Evolutionary conservation across 1,140 invertebrate species (phyloP).

Genomic region (Sycophila sp.): DNA sequence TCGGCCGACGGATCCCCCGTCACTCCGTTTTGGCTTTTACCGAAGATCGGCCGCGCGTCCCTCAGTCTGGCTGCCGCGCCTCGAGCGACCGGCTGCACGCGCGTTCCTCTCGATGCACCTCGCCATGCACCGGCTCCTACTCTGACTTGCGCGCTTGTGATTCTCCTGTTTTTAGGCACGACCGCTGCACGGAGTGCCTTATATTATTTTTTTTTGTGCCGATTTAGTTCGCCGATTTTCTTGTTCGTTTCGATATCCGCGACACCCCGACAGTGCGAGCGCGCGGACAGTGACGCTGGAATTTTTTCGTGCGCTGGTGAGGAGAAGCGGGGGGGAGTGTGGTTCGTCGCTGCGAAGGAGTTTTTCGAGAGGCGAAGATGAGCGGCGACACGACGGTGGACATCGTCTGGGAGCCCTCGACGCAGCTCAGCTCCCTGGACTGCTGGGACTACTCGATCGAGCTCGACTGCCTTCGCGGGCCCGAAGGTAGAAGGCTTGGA

Average conservation of each 20-base stretch:
- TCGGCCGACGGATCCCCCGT: conserved; percentile 13
- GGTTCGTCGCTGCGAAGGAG: too few species aligned
- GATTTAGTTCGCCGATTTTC: not conserved
- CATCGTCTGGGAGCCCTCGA: conserved; percentile 58
- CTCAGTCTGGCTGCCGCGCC: conserved; percentile 38
- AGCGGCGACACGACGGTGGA: conserved; percentile 51
- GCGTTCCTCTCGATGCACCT: not conserved
- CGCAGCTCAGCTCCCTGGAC: conserved; percentile 75
- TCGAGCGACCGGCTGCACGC: conserved; percentile 46
- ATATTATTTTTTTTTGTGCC: too few species aligned
- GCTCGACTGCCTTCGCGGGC: conserved; percentile 78
- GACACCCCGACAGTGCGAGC: conserved; percentile 3
- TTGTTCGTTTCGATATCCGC: too few species aligned
- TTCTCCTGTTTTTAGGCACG: not conserved
- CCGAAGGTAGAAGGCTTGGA: conserved; percentile 71
- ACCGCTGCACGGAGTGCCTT: too few species aligned
- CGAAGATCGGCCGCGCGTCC: conserved; percentile 49
- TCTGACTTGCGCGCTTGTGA: not conserved
- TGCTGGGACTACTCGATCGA: conserved; percentile 86
- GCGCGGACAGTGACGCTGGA: not conserved
- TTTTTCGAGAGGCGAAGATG: conserved; percentile 48
- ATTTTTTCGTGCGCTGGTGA: too few species aligned
- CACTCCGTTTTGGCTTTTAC: conserved; percentile 46
- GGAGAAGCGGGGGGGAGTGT: too few species aligned
- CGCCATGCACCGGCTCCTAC: not conserved